These are phyloP conservation scores for Hycleus cichorii DNA, from an alignment of 1,140 invertebrate species.

Conservation along the genomic window DNA sequence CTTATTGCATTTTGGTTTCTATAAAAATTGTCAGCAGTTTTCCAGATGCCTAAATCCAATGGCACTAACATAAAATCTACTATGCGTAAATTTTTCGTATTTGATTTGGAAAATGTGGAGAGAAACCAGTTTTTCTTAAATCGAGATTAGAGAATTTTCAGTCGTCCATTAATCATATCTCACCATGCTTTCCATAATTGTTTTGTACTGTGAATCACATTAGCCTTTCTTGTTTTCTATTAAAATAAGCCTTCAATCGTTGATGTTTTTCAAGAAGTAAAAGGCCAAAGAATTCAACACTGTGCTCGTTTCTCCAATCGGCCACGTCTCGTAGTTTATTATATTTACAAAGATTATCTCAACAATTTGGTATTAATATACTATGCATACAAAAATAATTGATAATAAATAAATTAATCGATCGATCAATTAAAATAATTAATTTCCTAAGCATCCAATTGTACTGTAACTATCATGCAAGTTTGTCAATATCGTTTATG, in stretches of 20 bases:
- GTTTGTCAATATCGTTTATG: slow-evolving; percentile 36
- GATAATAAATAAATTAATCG: not conserved
- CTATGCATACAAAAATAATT: not conserved
- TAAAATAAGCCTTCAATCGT: slow-evolving; percentile 21
- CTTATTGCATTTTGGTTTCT: too few species aligned
- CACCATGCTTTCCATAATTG: not conserved
- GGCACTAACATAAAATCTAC: slow-evolving; percentile 20
- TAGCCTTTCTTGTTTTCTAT: slow-evolving; percentile 22
- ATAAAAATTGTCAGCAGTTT: not conserved
- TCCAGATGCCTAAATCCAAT: slow-evolving; percentile 26
- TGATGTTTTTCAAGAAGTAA: not conserved
- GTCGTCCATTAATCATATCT: not conserved
- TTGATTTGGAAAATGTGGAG: too few species aligned
- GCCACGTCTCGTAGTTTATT: too few species aligned
- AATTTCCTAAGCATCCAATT: slow-evolving; percentile 28
- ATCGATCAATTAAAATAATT: not conserved
- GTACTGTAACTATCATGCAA: slow-evolving; percentile 34
- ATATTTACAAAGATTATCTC: too few species aligned
- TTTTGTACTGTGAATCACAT: slow-evolving; percentile 17
- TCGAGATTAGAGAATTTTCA: slow-evolving; percentile 5
- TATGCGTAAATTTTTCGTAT: too few species aligned
- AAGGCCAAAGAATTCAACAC: slow-evolving; percentile 34
- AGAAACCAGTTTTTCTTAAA: too few species aligned
- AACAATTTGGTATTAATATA: not conserved
- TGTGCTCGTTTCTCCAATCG: slow-evolving; percentile 1